Conservation (phyloP, 1,140 invertebrate genomes). For the Apis laboriosa region DNA sequence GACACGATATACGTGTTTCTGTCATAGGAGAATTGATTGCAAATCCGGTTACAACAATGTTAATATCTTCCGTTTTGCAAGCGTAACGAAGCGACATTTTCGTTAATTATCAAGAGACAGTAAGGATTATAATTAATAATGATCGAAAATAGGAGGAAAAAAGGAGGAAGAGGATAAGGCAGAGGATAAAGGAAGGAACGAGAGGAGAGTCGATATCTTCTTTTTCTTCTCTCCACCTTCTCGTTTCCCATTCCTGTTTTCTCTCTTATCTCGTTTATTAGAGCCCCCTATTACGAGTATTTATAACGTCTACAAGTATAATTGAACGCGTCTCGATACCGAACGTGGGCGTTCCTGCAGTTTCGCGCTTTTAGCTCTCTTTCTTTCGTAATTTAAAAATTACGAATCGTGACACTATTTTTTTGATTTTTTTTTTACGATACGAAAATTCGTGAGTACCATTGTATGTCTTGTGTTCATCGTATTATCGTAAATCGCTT, state of each 20-base stretch:
- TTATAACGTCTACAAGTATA: constrained; percentile 58
- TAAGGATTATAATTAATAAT: constrained; percentile 13
- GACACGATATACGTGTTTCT: neutral
- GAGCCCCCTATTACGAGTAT: constrained; percentile 53
- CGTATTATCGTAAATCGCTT: too few relatives aligned
- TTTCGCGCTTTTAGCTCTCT: constrained; percentile 14
- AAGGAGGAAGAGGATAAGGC: neutral
- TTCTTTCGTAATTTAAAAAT: too few relatives aligned
- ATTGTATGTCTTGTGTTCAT: too few relatives aligned
- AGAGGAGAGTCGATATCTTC: neutral
- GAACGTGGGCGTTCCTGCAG: constrained; percentile 54
- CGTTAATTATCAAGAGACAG: neutral
- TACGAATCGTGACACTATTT: too few relatives aligned
- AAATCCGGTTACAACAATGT: constrained; percentile 18
- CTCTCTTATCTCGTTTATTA: neutral
- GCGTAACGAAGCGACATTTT: neutral
- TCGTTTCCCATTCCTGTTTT: neutral
- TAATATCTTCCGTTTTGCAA: neutral
- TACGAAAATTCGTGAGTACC: too few relatives aligned
- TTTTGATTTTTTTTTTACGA: too few relatives aligned
- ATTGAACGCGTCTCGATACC: constrained; percentile 47
- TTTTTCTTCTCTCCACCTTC: constrained; percentile 12
- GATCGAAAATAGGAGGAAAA: too few relatives aligned
- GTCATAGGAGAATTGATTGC: neutral
- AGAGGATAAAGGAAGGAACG: neutral